Evolutionary conservation across 1,140 invertebrate genomes (phyloP).

Genomic region (Brachionus asplanchnoidis): DNA sequence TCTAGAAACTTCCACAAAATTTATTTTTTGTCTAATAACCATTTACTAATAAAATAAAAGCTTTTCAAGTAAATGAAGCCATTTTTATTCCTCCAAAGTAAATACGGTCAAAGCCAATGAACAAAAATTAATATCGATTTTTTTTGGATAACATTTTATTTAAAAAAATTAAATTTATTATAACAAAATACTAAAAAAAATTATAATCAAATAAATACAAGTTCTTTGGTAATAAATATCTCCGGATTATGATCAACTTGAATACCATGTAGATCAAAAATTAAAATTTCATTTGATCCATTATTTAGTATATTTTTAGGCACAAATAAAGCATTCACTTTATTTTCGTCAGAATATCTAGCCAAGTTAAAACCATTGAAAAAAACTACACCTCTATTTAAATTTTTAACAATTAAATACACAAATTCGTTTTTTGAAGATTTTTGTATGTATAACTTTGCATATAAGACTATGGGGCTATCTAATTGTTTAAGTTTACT

Average conservation of each 20-base stretch:
- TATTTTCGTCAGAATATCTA: constrained; percentile 62
- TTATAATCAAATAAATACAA: background rate
- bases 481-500: background rate
- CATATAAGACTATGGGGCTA: background rate
- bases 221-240: constrained; percentile 4
- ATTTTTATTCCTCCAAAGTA: too few relatives aligned
- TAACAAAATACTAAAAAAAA: background rate
- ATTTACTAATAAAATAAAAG: too few relatives aligned
- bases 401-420: constrained; percentile 46
- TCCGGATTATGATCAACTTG: background rate
- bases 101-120: too few relatives aligned
- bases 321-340: constrained; percentile 62
- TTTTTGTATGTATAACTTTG: background rate
- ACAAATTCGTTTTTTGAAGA: background rate
- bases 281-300: constrained; percentile 59
- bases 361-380: constrained; percentile 66
- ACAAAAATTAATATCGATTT: too few relatives aligned
- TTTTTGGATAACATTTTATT: background rate
- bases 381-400: constrained; percentile 62
- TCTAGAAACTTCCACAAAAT: too few relatives aligned
- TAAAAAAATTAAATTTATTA: background rate
- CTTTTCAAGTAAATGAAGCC: too few relatives aligned
- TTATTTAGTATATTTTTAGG: constrained; percentile 60
- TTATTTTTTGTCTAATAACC: too few relatives aligned
- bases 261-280: constrained; percentile 22